Evolutionary conservation across 2,888 invertebrate genomes (phyloP), one percentile per base, ranked within the genome.

Genomic region (Dynastes hyllus): DNA sequence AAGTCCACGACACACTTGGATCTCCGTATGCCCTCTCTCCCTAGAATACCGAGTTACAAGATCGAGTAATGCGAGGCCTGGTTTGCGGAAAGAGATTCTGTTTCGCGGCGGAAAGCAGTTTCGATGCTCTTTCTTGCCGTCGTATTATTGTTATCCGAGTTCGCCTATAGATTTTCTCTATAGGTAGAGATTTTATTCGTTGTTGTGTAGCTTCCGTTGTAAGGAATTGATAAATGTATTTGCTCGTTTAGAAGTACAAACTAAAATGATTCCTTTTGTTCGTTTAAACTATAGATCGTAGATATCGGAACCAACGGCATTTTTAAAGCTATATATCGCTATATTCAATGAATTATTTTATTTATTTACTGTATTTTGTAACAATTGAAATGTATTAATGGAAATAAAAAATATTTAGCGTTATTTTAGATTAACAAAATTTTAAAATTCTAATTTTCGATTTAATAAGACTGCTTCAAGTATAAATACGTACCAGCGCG

Each of bases 31-130:
- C 81, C 80, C 82, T 85, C 83, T 40, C 45, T 73, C 76, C 84
- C 84, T 84, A 84, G 86, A 84, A 86, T 86, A 86, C 87, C 86
- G 87, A 87, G 87, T 87, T 87, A 87, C 86, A 87, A 86, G 87
- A 86, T 85, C 84, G 87, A 87, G 87, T 87, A 87, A 85, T 86
- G 85, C 84, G 86, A 86, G 86, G 86, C 86, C 85, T 85, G 86
- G 86, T 86, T 86, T 85, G 83, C 81, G 86, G 87, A 87, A 88
- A 85, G 83, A 82, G 85, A 84, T 85, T 84, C 85, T 83, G 86
- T 84, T 83, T n/a, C 50, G 45, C 45, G 37, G 37, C 13, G 75
- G 79, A 79, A 79, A 50, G 50, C 45, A 79, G 58, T 79, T 79
- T 79, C 29, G 76, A 76, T 65, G n/a, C 51, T 37, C 1, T 78